phyloP scores from a whole-genome alignment of 2,797 vertebrate genomes.

The Pagetopsis macropterus region DNA sequence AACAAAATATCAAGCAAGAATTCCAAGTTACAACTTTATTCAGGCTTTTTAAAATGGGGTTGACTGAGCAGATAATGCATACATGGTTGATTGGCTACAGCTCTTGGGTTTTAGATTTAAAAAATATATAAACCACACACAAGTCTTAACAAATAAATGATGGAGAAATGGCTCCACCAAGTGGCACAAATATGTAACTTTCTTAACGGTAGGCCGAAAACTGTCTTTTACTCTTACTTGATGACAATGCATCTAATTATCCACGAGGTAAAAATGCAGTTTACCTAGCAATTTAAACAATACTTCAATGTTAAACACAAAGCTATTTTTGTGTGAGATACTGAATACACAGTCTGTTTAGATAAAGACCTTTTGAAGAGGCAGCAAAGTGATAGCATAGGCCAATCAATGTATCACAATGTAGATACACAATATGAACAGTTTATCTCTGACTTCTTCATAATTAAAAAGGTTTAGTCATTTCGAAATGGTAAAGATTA shows the following conservation, averaged over 20 bases:
- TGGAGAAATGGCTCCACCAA: slow-evolving; percentile 62
- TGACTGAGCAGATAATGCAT: slow-evolving; percentile 76
- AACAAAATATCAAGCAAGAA: too few species aligned
- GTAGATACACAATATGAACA: not conserved
- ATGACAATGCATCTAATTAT: not conserved
- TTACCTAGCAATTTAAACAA: not conserved
- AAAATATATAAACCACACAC: not conserved
- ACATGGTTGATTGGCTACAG: not conserved
- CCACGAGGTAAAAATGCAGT: not conserved
- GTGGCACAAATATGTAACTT: slow-evolving; percentile 50
- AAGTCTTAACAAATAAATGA: not conserved
- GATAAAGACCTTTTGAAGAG: not conserved
- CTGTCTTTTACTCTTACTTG: not conserved
- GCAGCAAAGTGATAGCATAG: not conserved
- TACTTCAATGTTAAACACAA: not conserved
- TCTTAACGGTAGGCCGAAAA: not conserved
- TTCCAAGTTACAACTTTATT: not conserved
- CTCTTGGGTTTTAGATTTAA: slow-evolving; percentile 11
- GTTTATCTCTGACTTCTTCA: not conserved
- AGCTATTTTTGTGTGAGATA: not conserved
- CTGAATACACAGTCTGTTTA: not conserved
- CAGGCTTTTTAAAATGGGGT: not conserved
- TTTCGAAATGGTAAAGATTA: not conserved
- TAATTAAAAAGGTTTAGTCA: not conserved
- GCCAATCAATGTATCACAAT: not conserved